Evolutionary conservation across 2,797 vertebrate genomes (phyloP).

Genomic region (Coracias cyanogaster): DNA sequence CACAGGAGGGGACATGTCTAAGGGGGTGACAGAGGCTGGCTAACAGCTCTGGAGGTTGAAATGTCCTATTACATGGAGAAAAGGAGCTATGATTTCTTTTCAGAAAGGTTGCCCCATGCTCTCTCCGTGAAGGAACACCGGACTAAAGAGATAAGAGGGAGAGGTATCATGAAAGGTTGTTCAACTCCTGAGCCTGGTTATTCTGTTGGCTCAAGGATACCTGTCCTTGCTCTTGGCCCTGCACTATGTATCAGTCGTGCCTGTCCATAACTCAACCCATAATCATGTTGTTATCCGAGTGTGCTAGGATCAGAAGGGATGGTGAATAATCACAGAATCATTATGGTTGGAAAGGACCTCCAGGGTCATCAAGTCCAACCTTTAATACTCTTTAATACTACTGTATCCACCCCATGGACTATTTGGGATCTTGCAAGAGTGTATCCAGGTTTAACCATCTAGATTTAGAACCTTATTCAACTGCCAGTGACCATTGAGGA

Average conservation of each 20-base stretch:
- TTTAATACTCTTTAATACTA: not conserved
- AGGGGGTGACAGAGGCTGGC: not conserved
- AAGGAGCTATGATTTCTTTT: not conserved
- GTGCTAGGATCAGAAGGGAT: not conserved
- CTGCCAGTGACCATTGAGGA: not conserved
- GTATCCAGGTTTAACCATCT: not conserved
- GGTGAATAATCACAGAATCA: too few species aligned
- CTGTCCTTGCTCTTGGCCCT: not conserved
- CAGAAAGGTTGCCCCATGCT: not conserved
- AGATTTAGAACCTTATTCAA: not conserved
- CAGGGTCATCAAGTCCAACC: too few species aligned
- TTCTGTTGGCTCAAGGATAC: not conserved
- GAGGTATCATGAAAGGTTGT: fast-evolving
- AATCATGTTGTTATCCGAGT: not conserved
- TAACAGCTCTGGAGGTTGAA: not conserved
- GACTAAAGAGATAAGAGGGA: not conserved
- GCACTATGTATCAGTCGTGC: not conserved
- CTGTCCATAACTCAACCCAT: not conserved
- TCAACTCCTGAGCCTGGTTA: not conserved
- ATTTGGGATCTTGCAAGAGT: not conserved
- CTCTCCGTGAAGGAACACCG: not conserved
- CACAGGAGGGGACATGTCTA: not conserved
- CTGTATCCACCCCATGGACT: not conserved
- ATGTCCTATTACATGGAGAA: not conserved
- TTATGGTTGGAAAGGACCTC: too few species aligned